These are phyloP conservation scores for Oophaga pumilio DNA, from an alignment of 2,113 vertebrate species.

Conservation along the genomic window DNA sequence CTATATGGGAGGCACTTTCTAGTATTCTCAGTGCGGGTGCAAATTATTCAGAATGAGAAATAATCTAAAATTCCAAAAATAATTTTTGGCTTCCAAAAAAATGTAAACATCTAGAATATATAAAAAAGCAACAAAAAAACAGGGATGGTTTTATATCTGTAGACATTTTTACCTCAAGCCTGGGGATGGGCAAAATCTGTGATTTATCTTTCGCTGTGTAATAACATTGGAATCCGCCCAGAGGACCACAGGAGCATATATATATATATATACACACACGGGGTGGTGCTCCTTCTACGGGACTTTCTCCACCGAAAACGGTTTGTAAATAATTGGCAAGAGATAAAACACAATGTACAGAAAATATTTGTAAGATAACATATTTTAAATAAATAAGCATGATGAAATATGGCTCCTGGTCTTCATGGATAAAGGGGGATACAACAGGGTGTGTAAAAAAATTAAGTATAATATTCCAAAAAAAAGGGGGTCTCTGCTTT, in stretches of 20 bases:
- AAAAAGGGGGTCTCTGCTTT: no score
- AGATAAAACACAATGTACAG: slow-evolving; percentile 35
- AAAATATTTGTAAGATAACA: slow-evolving; percentile 52
- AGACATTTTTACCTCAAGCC: slow-evolving; percentile 40
- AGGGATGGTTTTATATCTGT: not conserved
- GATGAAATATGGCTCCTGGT: slow-evolving; percentile 19
- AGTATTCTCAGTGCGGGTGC: not conserved
- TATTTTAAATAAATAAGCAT: slow-evolving; percentile 58
- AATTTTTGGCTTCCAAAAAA: slow-evolving; percentile 11
- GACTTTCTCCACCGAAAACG: slow-evolving; percentile 11
- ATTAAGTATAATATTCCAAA: no score
- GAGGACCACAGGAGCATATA: slow-evolving; percentile 18
- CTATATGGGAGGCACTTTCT: not conserved
- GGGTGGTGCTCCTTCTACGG: not conserved
- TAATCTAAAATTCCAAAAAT: not conserved
- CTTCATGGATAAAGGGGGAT: not conserved
- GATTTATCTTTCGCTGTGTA: not conserved
- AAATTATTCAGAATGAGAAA: not conserved
- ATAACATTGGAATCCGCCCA: slow-evolving; percentile 9
- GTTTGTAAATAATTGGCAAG: slow-evolving; percentile 10
- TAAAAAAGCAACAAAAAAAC: not conserved
- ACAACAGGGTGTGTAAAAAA: not conserved
- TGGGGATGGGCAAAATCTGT: not conserved
- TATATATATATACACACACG: not conserved
- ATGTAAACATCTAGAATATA: not conserved